Percentiles rank a stretch among this genome's conserved stretches.
These are phyloP conservation scores for Pyrrhosoma nymphula DNA, from an alignment of 2,888 invertebrate genomes.

Conservation along the genomic window DNA sequence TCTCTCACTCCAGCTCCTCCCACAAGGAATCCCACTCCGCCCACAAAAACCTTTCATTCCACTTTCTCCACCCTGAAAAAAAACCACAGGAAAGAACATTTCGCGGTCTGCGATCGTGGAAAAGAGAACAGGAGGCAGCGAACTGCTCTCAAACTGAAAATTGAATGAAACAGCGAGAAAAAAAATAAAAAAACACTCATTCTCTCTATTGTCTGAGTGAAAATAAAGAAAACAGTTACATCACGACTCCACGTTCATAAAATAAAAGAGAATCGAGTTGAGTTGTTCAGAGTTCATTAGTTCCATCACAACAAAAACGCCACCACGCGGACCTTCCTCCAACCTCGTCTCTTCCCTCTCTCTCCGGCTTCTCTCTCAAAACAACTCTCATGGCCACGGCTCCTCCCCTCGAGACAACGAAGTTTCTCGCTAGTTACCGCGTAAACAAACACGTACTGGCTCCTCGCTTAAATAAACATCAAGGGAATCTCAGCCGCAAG, in stretches of 20 bases:
- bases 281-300: background rate
- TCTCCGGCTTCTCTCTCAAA: slow-evolving; percentile 15
- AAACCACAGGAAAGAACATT: too few relatives aligned
- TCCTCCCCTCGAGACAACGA: background rate
- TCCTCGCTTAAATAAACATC: background rate
- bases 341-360: background rate
- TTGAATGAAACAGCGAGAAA: too few relatives aligned
- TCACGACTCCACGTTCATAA: background rate
- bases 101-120: too few relatives aligned
- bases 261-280: background rate
- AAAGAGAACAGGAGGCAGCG: too few relatives aligned
- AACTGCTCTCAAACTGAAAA: too few relatives aligned
- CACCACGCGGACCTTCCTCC: background rate
- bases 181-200: too few relatives aligned
- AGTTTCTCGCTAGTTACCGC: slow-evolving; percentile 22
- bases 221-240: background rate
- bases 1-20: too few relatives aligned
- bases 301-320: background rate
- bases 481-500: background rate
- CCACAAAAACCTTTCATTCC: too few relatives aligned
- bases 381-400: background rate
- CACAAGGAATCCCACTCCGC: too few relatives aligned
- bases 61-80: too few relatives aligned
- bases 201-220: background rate
- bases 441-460: background rate